Base-by-base conservation (phyloP, 2,888 invertebrate species). In the Drosophila percnosoma region DNA sequence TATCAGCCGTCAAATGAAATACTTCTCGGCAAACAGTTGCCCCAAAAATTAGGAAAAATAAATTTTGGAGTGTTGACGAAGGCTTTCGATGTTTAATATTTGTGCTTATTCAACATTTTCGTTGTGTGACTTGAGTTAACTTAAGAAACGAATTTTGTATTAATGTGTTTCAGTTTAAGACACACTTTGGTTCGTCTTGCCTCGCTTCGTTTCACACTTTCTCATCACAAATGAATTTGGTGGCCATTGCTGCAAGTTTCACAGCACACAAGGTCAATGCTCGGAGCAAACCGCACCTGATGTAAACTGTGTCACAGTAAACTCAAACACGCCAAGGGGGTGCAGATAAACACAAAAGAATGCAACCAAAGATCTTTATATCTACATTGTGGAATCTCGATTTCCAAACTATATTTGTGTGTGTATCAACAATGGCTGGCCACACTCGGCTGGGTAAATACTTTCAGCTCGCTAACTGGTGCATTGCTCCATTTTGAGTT, bases 401-500 rank as follows among this genome's bases (percentile, higher is more conserved):
- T 72, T 73, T 63, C 31, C 60, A 65, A 51, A 55, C 24, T 45
- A 7, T 24, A 21, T 45, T 24, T 8, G 15, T 24, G 15, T 21
- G 15, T 45, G 45, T 36, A 53, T 59, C 66, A 70, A 76, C 78
- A 69, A 59, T 53, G 65, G 18, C 48, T 29, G 24, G 21, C 51
- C 36, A 53, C 63, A 75, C 45, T 82, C 64, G 71, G 55, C 66
- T 68, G 57, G 65, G 54, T 64, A 71, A 73, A 73, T 73, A 73
- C 58, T 54, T 71, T 59, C 64, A 63, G 68, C 52, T 68, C 34
- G 27, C 29, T 29, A 51, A 29, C 51, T 29, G 29, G 36, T 31
- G 51, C 55, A 57, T 38, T 70, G 69, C 69, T 70, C 45, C 58
- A 60, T 31, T 65, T 42, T 45, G 42, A 33, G 36, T 54, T 72